Conservation (phyloP, 2,797 vertebrate species). For the Pampus argenteus region DNA sequence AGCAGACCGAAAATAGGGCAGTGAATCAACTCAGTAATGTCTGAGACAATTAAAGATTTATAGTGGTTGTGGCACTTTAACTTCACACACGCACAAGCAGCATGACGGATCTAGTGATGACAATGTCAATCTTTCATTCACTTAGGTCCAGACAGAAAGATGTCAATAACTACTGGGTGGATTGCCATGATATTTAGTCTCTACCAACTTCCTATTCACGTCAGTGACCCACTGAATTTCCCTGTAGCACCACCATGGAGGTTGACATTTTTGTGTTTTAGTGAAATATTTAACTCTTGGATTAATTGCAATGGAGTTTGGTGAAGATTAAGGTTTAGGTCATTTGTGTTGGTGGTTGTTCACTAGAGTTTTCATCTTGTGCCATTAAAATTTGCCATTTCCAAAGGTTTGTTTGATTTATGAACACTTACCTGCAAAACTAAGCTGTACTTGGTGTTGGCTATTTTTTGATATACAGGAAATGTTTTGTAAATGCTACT, state of each 20-base stretch:
- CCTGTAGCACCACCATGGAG: no score
- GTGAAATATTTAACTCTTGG: no score
- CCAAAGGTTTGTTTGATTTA: background rate
- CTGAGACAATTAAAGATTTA: background rate
- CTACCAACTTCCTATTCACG: no score
- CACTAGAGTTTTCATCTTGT: no score
- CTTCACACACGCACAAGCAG: background rate
- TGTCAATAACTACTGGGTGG: background rate
- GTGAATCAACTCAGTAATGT: background rate
- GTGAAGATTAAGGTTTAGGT: no score
- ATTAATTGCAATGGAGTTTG: no score
- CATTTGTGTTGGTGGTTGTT: no score
- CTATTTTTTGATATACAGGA: background rate
- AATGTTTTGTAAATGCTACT: slow-evolving; percentile 28
- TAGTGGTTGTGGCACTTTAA: background rate
- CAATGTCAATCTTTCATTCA: no score
- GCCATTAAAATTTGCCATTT: no score
- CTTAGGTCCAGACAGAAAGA: background rate
- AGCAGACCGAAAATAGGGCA: background rate
- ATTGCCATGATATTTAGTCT: background rate
- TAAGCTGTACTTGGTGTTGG: background rate
- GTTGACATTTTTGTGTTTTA: no score
- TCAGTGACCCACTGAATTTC: no score
- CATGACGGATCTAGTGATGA: no score
- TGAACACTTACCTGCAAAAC: background rate